Conservation (phyloP, 2,113 vertebrate species). For the Astur gentilis region DNA sequence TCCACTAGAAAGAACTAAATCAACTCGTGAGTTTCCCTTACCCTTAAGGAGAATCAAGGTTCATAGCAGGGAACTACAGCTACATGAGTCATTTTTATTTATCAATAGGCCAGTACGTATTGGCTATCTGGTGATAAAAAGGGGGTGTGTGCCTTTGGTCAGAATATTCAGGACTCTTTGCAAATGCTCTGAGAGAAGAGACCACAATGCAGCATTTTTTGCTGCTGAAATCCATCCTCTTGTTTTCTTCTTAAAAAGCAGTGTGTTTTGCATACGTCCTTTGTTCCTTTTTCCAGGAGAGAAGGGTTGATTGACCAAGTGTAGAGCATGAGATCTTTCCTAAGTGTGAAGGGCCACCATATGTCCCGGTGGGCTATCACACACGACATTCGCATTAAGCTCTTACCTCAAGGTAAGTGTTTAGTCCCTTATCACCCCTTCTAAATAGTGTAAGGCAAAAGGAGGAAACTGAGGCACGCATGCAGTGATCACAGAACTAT, state of each 20-base stretch:
- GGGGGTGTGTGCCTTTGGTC: background rate
- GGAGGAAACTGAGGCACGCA: background rate
- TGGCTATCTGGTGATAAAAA: background rate
- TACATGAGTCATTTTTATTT: background rate
- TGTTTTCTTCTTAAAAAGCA: background rate
- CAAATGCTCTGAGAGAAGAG: background rate
- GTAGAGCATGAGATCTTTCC: background rate
- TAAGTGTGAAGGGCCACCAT: rapidly evolving
- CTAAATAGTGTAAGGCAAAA: background rate
- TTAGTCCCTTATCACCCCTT: background rate
- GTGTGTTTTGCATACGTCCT: background rate
- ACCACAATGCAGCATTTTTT: background rate
- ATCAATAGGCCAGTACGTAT: background rate
- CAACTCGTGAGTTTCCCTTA: background rate
- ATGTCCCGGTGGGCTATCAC: background rate
- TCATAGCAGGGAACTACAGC: background rate
- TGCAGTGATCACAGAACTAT: background rate
- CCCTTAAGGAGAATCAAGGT: background rate
- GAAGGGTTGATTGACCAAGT: background rate
- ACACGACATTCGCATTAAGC: background rate
- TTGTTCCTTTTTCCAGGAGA: background rate
- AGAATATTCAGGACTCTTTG: background rate
- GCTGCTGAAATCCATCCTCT: background rate
- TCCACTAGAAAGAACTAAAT: background rate
- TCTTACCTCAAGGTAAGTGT: background rate